Base-by-base conservation (phyloP, 1,140 invertebrate species). In the Bombus breviceps region DNA sequence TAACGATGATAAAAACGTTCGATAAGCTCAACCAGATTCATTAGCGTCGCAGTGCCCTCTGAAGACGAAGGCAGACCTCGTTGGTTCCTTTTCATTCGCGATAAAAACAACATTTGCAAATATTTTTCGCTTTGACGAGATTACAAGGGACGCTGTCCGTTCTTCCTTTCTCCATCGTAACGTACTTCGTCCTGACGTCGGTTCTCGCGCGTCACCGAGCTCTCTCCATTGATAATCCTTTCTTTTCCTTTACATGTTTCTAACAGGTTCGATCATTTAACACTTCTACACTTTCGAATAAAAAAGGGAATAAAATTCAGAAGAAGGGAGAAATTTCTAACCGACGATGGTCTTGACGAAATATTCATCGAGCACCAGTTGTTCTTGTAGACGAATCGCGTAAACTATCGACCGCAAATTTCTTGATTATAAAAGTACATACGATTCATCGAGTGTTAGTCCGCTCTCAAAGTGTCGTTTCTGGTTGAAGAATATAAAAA, bases 91-190 rank as follows among this genome's bases (percentile, higher is more conserved):
- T 57, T 68, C 73, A 43, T 68, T 83, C 81, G 18, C 62, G 43
- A 53, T 34, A 39, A 59, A 53, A 83, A 83, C 41, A 77, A 32
- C 75, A 22, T 71, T 34, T 28, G n/a, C 74, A 43, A 59, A 37
- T 78, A 39, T 68, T 43, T 76, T 41, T 75, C 47, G 25, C 34
- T 71, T 32, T 28, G 71, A 43, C 43, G 47, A 18, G 18, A 83
- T 83, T 68, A 59, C 37, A 59, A 43, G 13, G 47, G 37, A 78
- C 43, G 18, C 47, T 8, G 47, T 53, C 25, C 57, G 22, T 9
- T 57, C 59, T 28, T 68, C 13, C 5, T n/a, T 68, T 69, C 18
- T 62, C 47, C 5, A 41, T 57, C 37, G 25, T 13, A 9, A 39
- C 18, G 13, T 47, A 47, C 4, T 47, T 47, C 43, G 47, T 53